Conservation (phyloP, 2,888 invertebrate species). For the Melikaiella ostensackeni region DNA sequence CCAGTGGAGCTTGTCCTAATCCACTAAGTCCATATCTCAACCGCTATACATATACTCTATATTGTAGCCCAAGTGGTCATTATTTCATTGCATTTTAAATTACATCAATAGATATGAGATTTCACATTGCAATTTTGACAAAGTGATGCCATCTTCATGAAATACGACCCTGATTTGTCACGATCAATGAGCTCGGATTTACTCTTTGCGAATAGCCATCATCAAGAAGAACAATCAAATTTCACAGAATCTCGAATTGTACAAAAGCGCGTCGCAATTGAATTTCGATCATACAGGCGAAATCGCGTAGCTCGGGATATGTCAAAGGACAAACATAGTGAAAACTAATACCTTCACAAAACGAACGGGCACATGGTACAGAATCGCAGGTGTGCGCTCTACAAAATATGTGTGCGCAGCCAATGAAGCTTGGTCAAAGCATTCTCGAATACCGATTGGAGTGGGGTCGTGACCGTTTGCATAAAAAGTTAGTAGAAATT, state of each 20-base stretch:
- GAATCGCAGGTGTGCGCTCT: conserved; percentile 54
- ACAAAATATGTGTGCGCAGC: conserved; percentile 50
- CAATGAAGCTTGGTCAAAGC: conserved; percentile 42
- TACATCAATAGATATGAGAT: conserved; percentile 11
- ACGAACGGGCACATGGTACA: conserved; percentile 49
- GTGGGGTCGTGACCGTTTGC: background rate
- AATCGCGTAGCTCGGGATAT: conserved; percentile 47
- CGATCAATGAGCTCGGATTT: conserved; percentile 36
- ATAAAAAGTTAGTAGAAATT: conserved; percentile 37
- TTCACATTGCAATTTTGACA: conserved; percentile 5
- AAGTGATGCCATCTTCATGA: conserved; percentile 7
- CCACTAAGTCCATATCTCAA: conserved; percentile 5
- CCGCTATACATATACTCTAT: background rate
- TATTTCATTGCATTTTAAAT: background rate
- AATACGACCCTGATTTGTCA: conserved; percentile 14
- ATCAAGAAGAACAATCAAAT: conserved; percentile 38
- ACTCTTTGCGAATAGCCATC: conserved; percentile 38
- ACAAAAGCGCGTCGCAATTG: conserved; percentile 39
- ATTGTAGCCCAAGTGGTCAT: background rate
- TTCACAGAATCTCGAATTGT: conserved; percentile 37
- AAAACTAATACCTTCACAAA: conserved; percentile 55
- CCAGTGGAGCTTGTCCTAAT: conserved; percentile 11
- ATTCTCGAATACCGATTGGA: conserved; percentile 33
- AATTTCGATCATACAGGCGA: conserved; percentile 27
- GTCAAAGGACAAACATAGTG: conserved; percentile 55